Conservation (phyloP, 2,113 vertebrate species). For the Podocnemis expansa region DNA sequence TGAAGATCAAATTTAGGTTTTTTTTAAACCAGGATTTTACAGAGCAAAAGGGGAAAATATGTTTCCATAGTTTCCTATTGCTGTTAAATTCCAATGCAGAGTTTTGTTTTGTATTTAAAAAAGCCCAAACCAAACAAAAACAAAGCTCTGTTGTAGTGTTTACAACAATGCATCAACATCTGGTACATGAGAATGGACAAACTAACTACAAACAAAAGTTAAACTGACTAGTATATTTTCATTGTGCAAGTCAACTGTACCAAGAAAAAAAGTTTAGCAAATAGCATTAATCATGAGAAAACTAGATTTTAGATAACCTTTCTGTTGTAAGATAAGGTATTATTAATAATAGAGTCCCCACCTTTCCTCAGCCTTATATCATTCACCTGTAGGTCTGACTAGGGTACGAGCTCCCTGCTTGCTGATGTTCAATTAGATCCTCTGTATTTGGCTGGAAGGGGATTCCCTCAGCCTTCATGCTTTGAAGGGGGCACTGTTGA, state of each 20-base stretch:
- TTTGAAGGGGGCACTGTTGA: background rate
- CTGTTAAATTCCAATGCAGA: constrained; percentile 2
- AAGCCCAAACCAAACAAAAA: background rate
- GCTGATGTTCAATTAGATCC: background rate
- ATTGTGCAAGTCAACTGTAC: background rate
- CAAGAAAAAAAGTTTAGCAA: background rate
- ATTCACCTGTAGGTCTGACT: background rate
- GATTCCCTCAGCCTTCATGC: background rate
- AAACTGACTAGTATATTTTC: background rate
- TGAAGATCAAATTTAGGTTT: background rate
- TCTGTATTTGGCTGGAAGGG: background rate
- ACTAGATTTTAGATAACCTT: background rate
- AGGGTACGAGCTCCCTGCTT: background rate
- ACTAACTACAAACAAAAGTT: background rate
- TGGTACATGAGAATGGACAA: background rate
- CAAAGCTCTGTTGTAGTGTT: background rate
- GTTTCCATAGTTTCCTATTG: background rate
- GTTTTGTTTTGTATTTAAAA: background rate
- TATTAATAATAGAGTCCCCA: background rate
- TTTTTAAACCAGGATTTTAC: background rate
- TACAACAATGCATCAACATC: background rate
- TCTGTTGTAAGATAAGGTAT: background rate
- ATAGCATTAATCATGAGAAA: background rate
- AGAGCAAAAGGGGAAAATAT: background rate
- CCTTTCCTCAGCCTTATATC: background rate